Percentiles rank a stretch among this genome's conserved stretches.
These are phyloP conservation scores for Philereme vetulata DNA, from an alignment of 2,888 invertebrate species.

Conservation along the genomic window DNA sequence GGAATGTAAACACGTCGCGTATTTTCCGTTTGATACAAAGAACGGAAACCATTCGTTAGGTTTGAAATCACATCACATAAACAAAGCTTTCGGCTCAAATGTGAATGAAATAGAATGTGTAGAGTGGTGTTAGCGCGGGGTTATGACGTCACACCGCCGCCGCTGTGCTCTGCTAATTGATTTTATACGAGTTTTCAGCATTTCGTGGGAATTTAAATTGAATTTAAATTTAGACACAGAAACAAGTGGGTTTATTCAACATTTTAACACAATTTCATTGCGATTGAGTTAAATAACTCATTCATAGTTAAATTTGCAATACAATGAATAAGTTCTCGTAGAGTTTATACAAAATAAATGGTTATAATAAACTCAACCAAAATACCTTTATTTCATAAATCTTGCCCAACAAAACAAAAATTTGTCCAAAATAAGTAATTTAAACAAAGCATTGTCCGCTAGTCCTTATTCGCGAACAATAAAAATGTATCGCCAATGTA, in stretches of 20 bases:
- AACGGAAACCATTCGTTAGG: constrained; percentile 31
- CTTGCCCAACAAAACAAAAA: constrained; percentile 7
- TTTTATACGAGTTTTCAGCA: constrained; percentile 27
- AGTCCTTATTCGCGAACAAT: constrained; percentile 36
- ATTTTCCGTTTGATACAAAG: constrained; percentile 17
- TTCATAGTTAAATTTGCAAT: no score
- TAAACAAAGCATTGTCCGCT: constrained; percentile 21
- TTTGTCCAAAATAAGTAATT: constrained; percentile 19
- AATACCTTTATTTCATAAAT: constrained; percentile 7
- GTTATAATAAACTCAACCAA: not conserved
- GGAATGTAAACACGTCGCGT: constrained; percentile 20
- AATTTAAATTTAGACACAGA: not conserved
- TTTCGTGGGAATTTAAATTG: constrained; percentile 3
- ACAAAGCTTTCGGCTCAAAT: constrained; percentile 39
- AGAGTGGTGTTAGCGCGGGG: constrained; percentile 13
- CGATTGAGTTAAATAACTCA: no score
- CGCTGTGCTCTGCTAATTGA: constrained; percentile 27
- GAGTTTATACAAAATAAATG: no score
- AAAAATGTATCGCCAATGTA: constrained; percentile 46
- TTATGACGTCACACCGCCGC: constrained; percentile 7
- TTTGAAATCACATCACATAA: constrained; percentile 30
- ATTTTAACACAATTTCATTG: no score
- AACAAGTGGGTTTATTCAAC: not conserved
- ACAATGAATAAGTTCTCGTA: no score
- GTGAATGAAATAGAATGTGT: constrained; percentile 38